Conservation (phyloP, 2,113 vertebrate genomes). For the Phyllostomus hastatus region DNA sequence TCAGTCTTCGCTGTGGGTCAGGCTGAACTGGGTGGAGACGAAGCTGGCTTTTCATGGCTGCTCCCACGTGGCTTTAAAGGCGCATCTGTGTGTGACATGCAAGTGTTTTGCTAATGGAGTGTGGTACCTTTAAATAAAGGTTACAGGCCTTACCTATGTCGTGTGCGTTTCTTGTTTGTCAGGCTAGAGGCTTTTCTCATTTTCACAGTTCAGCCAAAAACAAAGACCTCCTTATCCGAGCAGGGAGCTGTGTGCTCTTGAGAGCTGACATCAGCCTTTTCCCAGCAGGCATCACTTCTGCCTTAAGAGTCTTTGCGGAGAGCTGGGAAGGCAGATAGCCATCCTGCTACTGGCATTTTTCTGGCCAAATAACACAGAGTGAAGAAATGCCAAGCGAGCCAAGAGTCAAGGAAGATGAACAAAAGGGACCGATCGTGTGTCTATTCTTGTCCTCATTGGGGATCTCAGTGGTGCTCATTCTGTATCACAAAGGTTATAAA, state of each 20-base stretch:
- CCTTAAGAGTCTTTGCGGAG: slow-evolving; percentile 80
- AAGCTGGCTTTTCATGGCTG: not conserved
- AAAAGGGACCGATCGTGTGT: slow-evolving; percentile 24
- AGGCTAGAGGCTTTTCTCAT: slow-evolving; percentile 90
- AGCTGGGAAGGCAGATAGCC: slow-evolving; percentile 77
- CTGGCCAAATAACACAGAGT: slow-evolving; percentile 72
- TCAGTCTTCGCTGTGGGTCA: too few species aligned
- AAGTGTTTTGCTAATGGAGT: slow-evolving; percentile 12
- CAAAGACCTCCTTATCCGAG: slow-evolving; percentile 94
- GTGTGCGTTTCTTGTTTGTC: slow-evolving; percentile 85
- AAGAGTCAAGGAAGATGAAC: slow-evolving; percentile 49
- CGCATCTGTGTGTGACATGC: not conserved
- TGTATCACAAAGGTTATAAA: not conserved
- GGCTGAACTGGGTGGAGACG: rapidly evolving
- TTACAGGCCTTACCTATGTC: slow-evolving; percentile 74
- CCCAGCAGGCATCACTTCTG: slow-evolving; percentile 76
- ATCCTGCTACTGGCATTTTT: slow-evolving; percentile 78
- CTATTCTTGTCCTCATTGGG: not conserved
- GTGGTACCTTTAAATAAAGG: slow-evolving; percentile 77
- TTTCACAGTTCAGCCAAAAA: slow-evolving; percentile 91
- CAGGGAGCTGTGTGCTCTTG: slow-evolving; percentile 82
- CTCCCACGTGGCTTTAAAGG: not conserved
- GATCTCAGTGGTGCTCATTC: not conserved
- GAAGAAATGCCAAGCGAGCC: slow-evolving; percentile 60
- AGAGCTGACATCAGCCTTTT: slow-evolving; percentile 88